Evolutionary conservation across 1,140 invertebrate genomes (phyloP).

Genomic region (Pseudomyrmex dendroicus): DNA sequence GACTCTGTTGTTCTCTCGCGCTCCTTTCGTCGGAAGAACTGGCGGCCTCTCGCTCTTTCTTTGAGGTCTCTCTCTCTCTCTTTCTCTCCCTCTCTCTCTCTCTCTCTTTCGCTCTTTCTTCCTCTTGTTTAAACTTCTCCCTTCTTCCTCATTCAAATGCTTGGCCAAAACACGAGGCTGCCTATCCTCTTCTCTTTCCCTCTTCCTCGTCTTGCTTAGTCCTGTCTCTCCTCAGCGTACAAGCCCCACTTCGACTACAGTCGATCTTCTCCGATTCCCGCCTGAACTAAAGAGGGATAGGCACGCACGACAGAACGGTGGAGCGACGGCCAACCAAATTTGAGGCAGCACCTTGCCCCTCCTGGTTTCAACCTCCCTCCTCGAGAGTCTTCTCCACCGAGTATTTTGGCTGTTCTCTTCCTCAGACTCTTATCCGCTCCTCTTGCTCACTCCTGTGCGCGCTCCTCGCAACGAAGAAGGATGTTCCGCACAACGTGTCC

Average conservation of each 20-base stretch:
- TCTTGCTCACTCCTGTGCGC: slow-evolving; percentile 20
- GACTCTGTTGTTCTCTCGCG: slow-evolving; percentile 35
- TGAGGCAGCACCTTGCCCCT: slow-evolving; percentile 79
- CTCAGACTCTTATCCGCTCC: slow-evolving; percentile 20
- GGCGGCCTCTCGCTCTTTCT: not conserved
- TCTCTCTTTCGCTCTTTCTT: slow-evolving; percentile 6
- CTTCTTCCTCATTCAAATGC: slow-evolving; percentile 38
- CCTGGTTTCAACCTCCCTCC: slow-evolving; percentile 55
- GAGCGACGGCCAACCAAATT: slow-evolving; percentile 83
- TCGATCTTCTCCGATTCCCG: slow-evolving; percentile 57
- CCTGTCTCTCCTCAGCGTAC: slow-evolving; percentile 13
- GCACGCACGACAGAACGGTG: slow-evolving; percentile 42
- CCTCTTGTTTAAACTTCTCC: slow-evolving; percentile 34
- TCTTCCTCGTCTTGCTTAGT: slow-evolving; percentile 43
- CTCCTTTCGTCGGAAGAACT: slow-evolving; percentile 32
- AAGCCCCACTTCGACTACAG: slow-evolving; percentile 38
- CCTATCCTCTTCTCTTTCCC: not conserved
- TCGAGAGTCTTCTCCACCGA: slow-evolving; percentile 17
- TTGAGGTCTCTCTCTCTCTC: not conserved
- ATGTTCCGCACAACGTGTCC: slow-evolving; percentile 67
- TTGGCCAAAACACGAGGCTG: slow-evolving; percentile 42
- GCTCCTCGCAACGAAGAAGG: slow-evolving; percentile 47
- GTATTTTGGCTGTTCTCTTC: slow-evolving; percentile 10
- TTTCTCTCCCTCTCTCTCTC: slow-evolving; percentile 33
- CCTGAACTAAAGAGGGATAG: slow-evolving; percentile 47